Conservation (phyloP, 2,113 vertebrate species). For the Hydrolagus affinis region DNA sequence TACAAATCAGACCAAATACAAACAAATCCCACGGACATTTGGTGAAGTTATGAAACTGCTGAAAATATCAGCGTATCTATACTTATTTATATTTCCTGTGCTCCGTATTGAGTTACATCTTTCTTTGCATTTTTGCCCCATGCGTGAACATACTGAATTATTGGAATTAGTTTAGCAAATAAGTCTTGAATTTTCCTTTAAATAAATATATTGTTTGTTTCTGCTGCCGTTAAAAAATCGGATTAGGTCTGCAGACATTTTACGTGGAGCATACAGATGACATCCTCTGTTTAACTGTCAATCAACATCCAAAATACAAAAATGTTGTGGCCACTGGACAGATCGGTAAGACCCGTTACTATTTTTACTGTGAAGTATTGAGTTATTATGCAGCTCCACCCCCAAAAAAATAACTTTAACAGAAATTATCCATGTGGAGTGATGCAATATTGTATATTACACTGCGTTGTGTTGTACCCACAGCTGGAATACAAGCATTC, state of each 20-base stretch:
- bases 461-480: too few relatives aligned
- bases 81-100: too few relatives aligned
- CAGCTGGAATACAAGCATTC: too few relatives aligned
- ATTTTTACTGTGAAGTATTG: background rate
- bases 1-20: too few relatives aligned
- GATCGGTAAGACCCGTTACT: constrained; percentile 68
- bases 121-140: too few relatives aligned
- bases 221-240: constrained; percentile 35
- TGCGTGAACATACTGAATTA: background rate
- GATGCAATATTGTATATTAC: too few relatives aligned
- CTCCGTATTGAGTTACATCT: too few relatives aligned
- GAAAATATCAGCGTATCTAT: too few relatives aligned
- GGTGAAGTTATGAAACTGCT: too few relatives aligned
- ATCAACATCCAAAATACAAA: constrained; percentile 94
- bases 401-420: background rate
- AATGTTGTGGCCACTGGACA: constrained; percentile 92
- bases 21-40: too few relatives aligned
- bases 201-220: background rate
- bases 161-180: background rate
- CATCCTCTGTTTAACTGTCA: constrained; percentile 92
- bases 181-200: background rate
- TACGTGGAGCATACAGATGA: constrained; percentile 95
- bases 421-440: background rate
- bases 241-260: constrained; percentile 85
- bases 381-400: background rate